These are phyloP conservation scores for Bradypus variegatus DNA, from an alignment of 2,797 vertebrate species.

Conservation along the genomic window DNA sequence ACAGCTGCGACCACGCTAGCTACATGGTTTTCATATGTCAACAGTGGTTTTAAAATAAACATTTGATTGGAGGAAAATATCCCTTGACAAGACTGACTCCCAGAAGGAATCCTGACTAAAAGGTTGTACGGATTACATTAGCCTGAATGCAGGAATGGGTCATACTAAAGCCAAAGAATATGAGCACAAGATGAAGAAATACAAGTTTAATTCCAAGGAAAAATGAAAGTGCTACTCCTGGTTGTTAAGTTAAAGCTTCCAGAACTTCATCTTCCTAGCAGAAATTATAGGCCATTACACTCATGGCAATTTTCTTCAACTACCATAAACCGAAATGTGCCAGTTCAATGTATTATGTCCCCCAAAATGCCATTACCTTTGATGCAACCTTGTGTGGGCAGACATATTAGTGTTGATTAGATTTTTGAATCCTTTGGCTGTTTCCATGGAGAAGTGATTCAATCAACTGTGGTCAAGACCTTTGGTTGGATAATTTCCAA, in stretches of 20 bases:
- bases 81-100: neutral
- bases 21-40: neutral
- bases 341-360: too few species aligned
- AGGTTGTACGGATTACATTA: neutral
- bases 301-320: neutral
- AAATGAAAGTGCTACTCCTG: neutral
- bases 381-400: too few species aligned
- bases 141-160: neutral
- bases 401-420: too few species aligned
- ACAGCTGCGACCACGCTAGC: neutral
- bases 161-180: neutral
- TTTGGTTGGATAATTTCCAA: too few species aligned
- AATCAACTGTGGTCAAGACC: too few species aligned
- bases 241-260: neutral
- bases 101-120: neutral
- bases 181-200: neutral
- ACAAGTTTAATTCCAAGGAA: slow-evolving; percentile 3
- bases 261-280: neutral
- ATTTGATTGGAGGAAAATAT: neutral
- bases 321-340: neutral
- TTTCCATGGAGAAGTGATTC: too few species aligned
- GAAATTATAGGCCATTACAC: neutral
- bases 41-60: neutral
- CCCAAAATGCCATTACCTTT: too few species aligned
- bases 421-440: too few species aligned